These are phyloP conservation scores for Lasiurus borealis DNA, from an alignment of 2,113 vertebrate species.

Conservation along the genomic window DNA sequence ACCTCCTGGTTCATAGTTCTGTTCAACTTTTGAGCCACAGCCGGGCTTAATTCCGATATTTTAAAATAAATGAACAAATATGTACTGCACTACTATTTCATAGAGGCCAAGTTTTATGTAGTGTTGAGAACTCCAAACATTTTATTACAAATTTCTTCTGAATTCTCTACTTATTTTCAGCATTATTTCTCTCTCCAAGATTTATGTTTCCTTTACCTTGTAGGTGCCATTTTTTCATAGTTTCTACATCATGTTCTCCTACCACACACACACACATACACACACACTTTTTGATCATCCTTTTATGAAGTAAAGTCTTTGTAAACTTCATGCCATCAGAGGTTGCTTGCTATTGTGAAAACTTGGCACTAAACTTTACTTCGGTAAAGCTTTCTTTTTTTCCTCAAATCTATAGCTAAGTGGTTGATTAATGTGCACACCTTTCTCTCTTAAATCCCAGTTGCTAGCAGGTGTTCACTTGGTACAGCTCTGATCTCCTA, in stretches of 20 bases:
- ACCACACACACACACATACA: neutral
- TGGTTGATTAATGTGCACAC: neutral
- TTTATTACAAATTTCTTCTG: constrained; percentile 52
- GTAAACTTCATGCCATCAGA: constrained; percentile 14
- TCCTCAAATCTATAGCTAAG: constrained; percentile 28
- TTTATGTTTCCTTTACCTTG: constrained; percentile 43
- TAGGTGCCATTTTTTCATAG: neutral
- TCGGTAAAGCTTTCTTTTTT: constrained; percentile 28
- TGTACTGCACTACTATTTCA: neutral
- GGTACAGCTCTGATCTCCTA: constrained; percentile 7
- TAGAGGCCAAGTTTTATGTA: neutral
- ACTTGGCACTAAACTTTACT: constrained; percentile 25
- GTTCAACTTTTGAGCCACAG: too few relatives aligned
- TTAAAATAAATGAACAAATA: neutral
- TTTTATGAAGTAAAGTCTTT: constrained; percentile 31
- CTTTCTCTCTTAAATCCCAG: neutral
- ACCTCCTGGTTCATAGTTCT: too few relatives aligned
- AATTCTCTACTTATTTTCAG: constrained; percentile 51
- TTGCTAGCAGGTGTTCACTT: constrained; percentile 14
- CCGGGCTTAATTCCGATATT: neutral
- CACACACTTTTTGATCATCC: constrained; percentile 25
- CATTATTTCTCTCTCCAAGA: constrained; percentile 19
- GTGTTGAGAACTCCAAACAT: constrained; percentile 54
- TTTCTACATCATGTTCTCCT: neutral
- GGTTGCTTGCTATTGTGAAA: neutral